Evolutionary conservation across 2,797 vertebrate genomes (phyloP).

Genomic region (Diglossa cyanea): DNA sequence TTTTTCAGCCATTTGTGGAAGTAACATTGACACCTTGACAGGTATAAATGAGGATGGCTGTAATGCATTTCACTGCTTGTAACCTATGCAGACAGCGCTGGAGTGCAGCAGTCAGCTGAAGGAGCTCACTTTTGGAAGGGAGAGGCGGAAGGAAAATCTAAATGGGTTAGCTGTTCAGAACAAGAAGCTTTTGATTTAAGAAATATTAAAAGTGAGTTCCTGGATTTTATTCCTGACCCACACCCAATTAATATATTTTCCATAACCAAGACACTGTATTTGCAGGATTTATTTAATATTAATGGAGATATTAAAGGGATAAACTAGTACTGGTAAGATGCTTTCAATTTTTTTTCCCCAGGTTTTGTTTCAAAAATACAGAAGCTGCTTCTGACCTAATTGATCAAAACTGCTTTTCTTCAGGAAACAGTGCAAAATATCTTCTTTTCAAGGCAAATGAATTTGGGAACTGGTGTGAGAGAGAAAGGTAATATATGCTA

Average conservation of each 20-base stretch:
- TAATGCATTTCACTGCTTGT: background rate
- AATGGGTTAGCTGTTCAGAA: slow-evolving; percentile 62
- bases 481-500: background rate
- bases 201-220: slow-evolving; percentile 53
- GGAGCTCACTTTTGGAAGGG: background rate
- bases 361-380: slow-evolving; percentile 16
- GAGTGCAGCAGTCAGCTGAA: slow-evolving; percentile 33
- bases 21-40: background rate
- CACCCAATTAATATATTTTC: slow-evolving; percentile 58
- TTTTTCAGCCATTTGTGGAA: background rate
- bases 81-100: background rate
- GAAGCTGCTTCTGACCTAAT: slow-evolving; percentile 3
- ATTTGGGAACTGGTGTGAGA: background rate
- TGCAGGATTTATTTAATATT: slow-evolving; percentile 50
- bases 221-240: slow-evolving; percentile 52
- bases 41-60: background rate
- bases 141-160: slow-evolving; percentile 32
- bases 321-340: slow-evolving; percentile 16
- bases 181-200: slow-evolving; percentile 67
- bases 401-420: slow-evolving; percentile 6
- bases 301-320: slow-evolving; percentile 22
- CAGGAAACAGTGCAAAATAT: background rate
- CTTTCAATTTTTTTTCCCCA: background rate
- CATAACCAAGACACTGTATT: background rate
- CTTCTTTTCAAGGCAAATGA: background rate